Conservation (phyloP, 2,113 vertebrate species). For the Eurystomus gularis region DNA sequence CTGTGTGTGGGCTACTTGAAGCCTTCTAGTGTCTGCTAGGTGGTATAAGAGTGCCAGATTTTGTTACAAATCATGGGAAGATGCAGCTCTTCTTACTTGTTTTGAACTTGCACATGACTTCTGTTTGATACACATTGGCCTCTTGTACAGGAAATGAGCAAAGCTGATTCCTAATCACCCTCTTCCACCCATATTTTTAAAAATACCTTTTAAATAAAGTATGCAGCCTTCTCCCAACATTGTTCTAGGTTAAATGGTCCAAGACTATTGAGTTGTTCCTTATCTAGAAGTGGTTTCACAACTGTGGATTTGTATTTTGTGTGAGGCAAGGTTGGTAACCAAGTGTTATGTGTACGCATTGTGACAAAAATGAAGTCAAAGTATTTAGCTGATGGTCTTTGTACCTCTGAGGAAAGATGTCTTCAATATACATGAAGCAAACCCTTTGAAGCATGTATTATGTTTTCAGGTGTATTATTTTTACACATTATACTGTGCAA, state of each 20-base stretch:
- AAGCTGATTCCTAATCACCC: neutral
- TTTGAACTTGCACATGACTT: neutral
- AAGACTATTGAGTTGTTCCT: neutral
- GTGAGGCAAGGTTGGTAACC: neutral
- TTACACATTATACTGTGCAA: neutral
- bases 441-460: neutral
- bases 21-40: neutral
- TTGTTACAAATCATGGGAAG: neutral
- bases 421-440: neutral
- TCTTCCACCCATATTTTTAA: neutral
- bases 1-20: neutral
- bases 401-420: neutral
- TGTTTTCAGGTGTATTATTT: neutral
- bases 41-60: neutral
- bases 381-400: neutral
- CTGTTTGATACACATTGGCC: neutral
- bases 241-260: neutral
- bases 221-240: rapidly evolving
- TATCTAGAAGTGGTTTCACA: neutral
- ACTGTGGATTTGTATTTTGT: neutral
- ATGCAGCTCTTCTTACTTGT: neutral
- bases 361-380: neutral
- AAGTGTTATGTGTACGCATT: neutral
- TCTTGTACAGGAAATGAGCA: neutral
- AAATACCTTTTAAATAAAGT: neutral